Conservation (phyloP, 2,113 vertebrate genomes). For the Gadus macrocephalus region DNA sequence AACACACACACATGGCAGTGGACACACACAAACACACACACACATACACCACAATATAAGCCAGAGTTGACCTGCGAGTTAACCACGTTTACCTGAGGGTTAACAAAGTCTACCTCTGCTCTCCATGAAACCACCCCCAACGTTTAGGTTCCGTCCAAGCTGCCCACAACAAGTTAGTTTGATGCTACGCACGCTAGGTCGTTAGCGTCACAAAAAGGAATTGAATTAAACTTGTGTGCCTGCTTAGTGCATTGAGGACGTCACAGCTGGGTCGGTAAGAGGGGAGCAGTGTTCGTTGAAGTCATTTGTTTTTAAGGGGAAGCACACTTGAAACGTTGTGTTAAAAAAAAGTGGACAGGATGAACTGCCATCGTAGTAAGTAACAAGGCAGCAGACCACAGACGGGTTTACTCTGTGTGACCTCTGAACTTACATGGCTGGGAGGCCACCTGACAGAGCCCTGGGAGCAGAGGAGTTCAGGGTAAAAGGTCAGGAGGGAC, state of each 20-base stretch:
- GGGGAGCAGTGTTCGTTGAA: no score
- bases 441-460: constrained; percentile 53
- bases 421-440: constrained; percentile 68
- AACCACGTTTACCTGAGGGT: no score
- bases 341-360: constrained; percentile 29
- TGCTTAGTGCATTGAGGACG: no score
- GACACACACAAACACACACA: not conserved
- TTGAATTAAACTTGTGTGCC: no score
- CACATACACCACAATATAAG: constrained; percentile 9
- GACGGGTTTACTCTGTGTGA: constrained; percentile 6
- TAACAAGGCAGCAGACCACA: constrained; percentile 1
- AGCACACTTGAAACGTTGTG: constrained; percentile 8
- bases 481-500: no score
- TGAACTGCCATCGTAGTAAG: not conserved
- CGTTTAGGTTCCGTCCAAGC: no score
- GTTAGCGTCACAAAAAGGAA: no score
- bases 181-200: no score
- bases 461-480: constrained; percentile 52
- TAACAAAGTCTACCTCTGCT: no score
- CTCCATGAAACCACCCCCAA: no score
- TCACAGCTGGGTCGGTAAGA: no score
- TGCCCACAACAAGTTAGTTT: no score
- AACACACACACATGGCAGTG: not conserved
- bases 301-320: constrained; percentile 2
- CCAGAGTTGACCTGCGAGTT: not conserved